Evolutionary conservation across 2,113 vertebrate species (phyloP).

Genomic region (Anolis sagrei): DNA sequence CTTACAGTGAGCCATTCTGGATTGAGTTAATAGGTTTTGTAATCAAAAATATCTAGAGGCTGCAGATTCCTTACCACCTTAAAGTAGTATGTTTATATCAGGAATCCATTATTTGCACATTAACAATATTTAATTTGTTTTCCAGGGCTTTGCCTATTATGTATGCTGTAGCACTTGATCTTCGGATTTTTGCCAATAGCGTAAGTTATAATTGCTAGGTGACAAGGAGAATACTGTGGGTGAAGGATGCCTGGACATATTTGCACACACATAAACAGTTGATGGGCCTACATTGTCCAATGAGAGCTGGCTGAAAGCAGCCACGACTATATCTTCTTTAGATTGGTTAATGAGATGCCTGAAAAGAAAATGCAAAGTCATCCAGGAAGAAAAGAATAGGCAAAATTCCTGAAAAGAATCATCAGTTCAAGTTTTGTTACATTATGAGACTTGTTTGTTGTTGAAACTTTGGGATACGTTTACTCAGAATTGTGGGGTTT

Average conservation of each 20-base stretch:
- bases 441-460: too few species aligned
- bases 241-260: not conserved
- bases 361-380: too few species aligned
- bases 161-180: constrained; percentile 93
- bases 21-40: not conserved
- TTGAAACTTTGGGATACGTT: too few species aligned
- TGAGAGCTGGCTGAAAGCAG: too few species aligned
- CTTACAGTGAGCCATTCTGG: not conserved
- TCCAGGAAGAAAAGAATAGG: too few species aligned
- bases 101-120: not conserved
- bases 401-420: too few species aligned
- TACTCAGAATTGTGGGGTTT: too few species aligned
- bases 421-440: too few species aligned
- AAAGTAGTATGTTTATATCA: not conserved
- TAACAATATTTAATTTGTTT: constrained; percentile 25
- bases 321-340: too few species aligned
- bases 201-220: constrained; percentile 79
- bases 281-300: not conserved
- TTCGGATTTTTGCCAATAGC: constrained; percentile 94
- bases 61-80: not conserved
- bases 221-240: too few species aligned
- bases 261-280: not conserved
- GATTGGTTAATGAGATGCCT: too few species aligned
- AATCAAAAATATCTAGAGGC: not conserved
- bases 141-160: constrained; percentile 93